Base-by-base conservation (phyloP, 2,888 invertebrate species). In the Cartodere bifasciata region DNA sequence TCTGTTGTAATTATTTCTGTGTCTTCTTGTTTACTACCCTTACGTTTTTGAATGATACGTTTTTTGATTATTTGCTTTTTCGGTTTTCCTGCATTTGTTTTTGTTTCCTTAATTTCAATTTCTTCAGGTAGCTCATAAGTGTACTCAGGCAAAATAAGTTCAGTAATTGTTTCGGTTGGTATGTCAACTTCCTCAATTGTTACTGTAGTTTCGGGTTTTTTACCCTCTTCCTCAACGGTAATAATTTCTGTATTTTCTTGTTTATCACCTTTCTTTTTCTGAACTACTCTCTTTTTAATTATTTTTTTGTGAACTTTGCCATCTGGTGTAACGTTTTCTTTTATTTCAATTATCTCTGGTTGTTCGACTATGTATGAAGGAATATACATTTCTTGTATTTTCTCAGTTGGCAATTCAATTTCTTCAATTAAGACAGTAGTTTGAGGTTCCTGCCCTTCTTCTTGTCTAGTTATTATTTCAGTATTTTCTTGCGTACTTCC, bases 1-100 rank as follows among this genome's bases (percentile, higher is more conserved):
- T 63, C 60, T 21, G 59, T 50, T 2, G 52, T 58, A 7, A 54
- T 48, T 43, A 64, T 63, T 58, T 66, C 60, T 44, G 65, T 64
- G 45, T 40, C 43, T 50, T 53, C 52, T 30, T 62, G 41, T 34
- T 51, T 49, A 31, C 39, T 38, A 13, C 46, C 52, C 37, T 43
- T 46, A 13, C 47, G 50, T 41, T 53, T 53, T 31, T 48, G 50
- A 23, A 48, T 46, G 16, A 43, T 38, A 32, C 49, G 37, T 35
- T 47, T 49, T 40, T 44, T 52, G 15, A 48, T 46, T 32, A 35
- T 42, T 30, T 46, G 55, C 42, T 31, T 45, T 29, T 41, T 41
- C 12, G 37, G 44, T 24, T 41, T 39, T 13, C 45, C 46, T 29
- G 44, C 42, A 21, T 36, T 33, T 14, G 40, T 39, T 4, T 43